Conservation (phyloP, 2,113 vertebrate genomes). For the Scomber japonicus region DNA sequence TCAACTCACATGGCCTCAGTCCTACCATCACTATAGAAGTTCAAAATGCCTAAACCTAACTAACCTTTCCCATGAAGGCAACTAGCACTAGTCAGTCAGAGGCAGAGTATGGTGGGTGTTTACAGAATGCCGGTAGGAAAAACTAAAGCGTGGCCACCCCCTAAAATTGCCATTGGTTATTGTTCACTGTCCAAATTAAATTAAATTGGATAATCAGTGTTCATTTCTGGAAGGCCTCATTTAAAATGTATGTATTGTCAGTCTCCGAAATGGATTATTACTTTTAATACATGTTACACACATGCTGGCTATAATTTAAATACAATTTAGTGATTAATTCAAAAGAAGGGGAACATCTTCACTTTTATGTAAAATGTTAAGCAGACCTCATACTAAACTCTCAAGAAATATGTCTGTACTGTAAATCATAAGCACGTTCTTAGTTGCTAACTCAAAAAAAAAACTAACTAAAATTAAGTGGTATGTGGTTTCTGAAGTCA, state of each 20-base stretch:
- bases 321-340: not conserved
- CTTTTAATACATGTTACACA: not conserved
- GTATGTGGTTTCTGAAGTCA: not conserved
- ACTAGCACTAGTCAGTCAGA: no score
- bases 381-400: conserved; percentile 3
- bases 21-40: no score
- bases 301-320: not conserved
- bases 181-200: not conserved
- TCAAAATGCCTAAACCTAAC: no score
- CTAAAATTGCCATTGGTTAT: not conserved
- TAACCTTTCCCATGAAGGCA: no score
- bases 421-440: not conserved
- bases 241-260: no score
- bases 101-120: no score
- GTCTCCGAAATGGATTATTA: not conserved
- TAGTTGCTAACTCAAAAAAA: not conserved
- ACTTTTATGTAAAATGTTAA: conserved; percentile 27
- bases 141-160: no score
- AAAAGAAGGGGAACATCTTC: not conserved
- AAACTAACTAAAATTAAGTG: not conserved
- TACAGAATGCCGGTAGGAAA: no score
- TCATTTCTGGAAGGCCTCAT: no score
- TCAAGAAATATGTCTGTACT: not conserved
- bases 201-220: not conserved
- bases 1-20: no score